These are phyloP conservation scores for Sinocyclocheilus maitianheensis DNA, from an alignment of 2,113 vertebrate species.

Conservation along the genomic window DNA sequence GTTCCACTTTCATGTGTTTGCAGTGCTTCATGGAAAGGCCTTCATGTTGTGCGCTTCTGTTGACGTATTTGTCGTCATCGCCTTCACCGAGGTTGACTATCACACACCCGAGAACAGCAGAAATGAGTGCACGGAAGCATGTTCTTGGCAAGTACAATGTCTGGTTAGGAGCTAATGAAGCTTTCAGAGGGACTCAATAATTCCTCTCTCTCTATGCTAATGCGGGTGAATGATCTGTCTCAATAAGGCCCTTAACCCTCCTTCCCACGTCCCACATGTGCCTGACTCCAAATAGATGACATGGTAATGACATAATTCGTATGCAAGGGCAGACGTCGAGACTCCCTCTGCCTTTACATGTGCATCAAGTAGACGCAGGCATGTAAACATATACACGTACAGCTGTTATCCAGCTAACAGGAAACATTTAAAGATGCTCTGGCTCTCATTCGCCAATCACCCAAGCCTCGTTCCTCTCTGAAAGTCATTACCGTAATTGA, in stretches of 20 bases:
- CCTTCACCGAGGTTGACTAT: background rate
- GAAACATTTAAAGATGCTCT: background rate
- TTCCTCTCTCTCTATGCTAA: slow-evolving; percentile 49
- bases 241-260: slow-evolving; percentile 31
- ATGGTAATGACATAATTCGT: slow-evolving; percentile 38
- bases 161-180: slow-evolving; percentile 42
- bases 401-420: slow-evolving; percentile 7
- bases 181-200: slow-evolving; percentile 37
- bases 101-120: background rate
- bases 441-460: background rate
- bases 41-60: background rate
- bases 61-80: background rate
- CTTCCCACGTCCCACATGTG: background rate
- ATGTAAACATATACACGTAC: background rate
- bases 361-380: background rate
- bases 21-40: background rate
- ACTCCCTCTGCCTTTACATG: background rate
- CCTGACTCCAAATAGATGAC: slow-evolving; percentile 21
- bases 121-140: background rate
- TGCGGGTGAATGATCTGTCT: slow-evolving; percentile 45
- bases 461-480: background rate
- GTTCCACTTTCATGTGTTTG: background rate
- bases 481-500: slow-evolving; percentile 39
- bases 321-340: slow-evolving; percentile 7
- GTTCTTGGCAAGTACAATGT: slow-evolving; percentile 3